Percentiles rank a stretch among this genome's conserved stretches.
Conservation (phyloP, 1,140 invertebrate genomes). For the Coenobita brevimanus region DNA sequence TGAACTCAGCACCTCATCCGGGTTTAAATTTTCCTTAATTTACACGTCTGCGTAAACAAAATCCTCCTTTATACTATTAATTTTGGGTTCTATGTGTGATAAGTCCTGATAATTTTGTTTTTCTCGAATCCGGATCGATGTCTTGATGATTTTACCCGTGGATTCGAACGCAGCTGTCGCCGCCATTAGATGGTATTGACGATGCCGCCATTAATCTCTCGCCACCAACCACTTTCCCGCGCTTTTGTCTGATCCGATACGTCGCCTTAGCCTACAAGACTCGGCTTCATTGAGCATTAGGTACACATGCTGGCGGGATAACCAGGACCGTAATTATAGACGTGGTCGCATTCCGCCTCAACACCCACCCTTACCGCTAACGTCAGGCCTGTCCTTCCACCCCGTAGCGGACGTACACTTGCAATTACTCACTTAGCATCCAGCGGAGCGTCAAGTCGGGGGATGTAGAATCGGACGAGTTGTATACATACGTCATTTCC, state of each 20-base stretch:
- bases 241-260: conserved; percentile 65
- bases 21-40: too few relatives aligned
- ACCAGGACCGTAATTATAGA: conserved; percentile 38
- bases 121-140: too few relatives aligned
- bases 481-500: conserved; percentile 64
- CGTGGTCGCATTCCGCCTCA: neutral
- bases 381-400: too few relatives aligned
- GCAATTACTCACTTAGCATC: too few relatives aligned
- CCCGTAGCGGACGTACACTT: too few relatives aligned
- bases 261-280: conserved; percentile 57
- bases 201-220: conserved; percentile 62
- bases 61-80: too few relatives aligned
- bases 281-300: conserved; percentile 63
- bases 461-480: conserved; percentile 55
- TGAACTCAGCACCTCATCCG: neutral
- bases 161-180: conserved; percentile 54
- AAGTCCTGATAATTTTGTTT: too few relatives aligned
- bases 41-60: too few relatives aligned
- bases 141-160: too few relatives aligned
- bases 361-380: too few relatives aligned
- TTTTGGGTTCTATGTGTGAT: neutral
- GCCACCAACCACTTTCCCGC: conserved; percentile 65
- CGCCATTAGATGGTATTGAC: conserved; percentile 66
- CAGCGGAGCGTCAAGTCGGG: conserved; percentile 19
- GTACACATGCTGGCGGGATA: conserved; percentile 50